Base-by-base conservation (phyloP, 2,113 vertebrate species). In the Suncus etruscus region DNA sequence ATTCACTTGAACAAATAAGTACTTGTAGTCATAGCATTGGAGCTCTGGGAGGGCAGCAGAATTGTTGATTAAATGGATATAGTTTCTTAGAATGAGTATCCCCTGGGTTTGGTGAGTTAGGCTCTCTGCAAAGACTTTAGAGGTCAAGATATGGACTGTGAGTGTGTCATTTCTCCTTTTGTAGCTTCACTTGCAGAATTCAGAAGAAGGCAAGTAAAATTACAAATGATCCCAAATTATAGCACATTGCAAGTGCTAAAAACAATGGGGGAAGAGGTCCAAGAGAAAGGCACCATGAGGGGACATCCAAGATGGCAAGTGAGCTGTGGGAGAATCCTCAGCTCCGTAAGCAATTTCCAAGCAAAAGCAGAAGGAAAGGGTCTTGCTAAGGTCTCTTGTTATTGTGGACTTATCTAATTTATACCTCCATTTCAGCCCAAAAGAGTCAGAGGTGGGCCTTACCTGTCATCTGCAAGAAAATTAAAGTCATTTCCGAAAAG, bases 1-100 rank as follows among this genome's bases (percentile, higher is more conserved):
- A 98, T 98, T 98, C 97, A 96, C 97, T 97, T 97, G 97, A 97
- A 98, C 97, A 98, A 98, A 97, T 97, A 97, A 97, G 97, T 96
- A 95, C 97, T 97, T 97, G 97, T 91, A 95, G 95, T 95, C 58
- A 92, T 93, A 88, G 96, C 96, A 94, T 89, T 87, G 8, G 95
- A 95, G 94, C 95, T 97, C 96, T 91, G 91, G 96, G 97, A 98
- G 95, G 96, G 94, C 94, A 97, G 97, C 95, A 86, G 68, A 92
- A 96, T 96, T 95, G 96, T 93, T 97, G 95, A 97, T 96, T 97
- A 94, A 95, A 95, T 74, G 97, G 96, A 80, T 8, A 91, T 95
- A 91, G 82, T 96, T 97, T 95, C 93, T 66, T 95, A 74, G 96
- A 92, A 95, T 92, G 96, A 96, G 95, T 95, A 97, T 96, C 90